Evolutionary conservation across 1,140 invertebrate genomes (phyloP).

Genomic region (Gryon sp.): DNA sequence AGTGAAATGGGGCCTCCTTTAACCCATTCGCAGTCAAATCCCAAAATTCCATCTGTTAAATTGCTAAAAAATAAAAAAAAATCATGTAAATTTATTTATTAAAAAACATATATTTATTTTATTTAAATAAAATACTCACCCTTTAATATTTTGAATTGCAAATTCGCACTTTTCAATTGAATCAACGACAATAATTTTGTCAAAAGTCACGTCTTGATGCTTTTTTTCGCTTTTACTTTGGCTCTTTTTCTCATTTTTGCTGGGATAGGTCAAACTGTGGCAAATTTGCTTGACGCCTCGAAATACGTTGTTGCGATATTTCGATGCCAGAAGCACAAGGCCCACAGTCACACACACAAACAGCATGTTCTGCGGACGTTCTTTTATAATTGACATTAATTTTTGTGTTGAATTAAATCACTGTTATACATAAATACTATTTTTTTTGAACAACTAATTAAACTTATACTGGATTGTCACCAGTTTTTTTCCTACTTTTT

Average conservation of each 20-base stretch:
- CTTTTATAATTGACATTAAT: slow-evolving; percentile 50
- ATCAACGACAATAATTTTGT: slow-evolving; percentile 75
- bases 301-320: slow-evolving; percentile 75
- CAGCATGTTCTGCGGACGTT: slow-evolving; percentile 70
- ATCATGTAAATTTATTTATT: not conserved
- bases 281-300: slow-evolving; percentile 72
- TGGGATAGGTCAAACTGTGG: slow-evolving; percentile 62
- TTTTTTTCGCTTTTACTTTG: slow-evolving; percentile 18
- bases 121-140: too few relatives aligned
- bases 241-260: slow-evolving; percentile 14
- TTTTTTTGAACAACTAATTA: too few relatives aligned
- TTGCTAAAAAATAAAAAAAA: slow-evolving; percentile 67
- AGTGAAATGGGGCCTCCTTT: slow-evolving; percentile 82
- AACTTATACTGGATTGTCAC: too few relatives aligned
- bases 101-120: too few relatives aligned
- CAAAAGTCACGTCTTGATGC: slow-evolving; percentile 58
- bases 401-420: not conserved
- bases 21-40: slow-evolving; percentile 88
- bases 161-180: slow-evolving; percentile 75
- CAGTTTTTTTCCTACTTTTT: too few relatives aligned
- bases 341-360: slow-evolving; percentile 74
- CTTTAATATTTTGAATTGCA: slow-evolving; percentile 74
- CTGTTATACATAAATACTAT: not conserved
- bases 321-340: slow-evolving; percentile 73
- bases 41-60: slow-evolving; percentile 78